Percentiles rank a stretch among this genome's conserved stretches.
Evolutionary conservation across 2,113 vertebrate species (phyloP).

Genomic region (Barnardius zonarius): DNA sequence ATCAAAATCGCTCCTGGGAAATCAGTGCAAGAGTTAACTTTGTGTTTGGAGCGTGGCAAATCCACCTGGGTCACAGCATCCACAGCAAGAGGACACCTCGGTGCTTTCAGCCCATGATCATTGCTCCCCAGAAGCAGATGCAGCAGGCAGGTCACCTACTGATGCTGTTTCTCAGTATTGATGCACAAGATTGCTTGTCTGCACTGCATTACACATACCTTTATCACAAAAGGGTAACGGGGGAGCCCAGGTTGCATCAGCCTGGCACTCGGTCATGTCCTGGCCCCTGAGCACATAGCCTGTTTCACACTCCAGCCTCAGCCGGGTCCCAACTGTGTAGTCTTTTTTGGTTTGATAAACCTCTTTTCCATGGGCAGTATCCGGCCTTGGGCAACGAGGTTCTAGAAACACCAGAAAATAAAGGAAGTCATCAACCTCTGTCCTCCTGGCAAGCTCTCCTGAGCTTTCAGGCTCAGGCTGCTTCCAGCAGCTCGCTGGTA

Average conservation of each 20-base stretch:
- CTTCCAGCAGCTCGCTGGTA: background rate
- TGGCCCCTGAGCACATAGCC: slow-evolving; percentile 21
- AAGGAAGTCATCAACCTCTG: background rate
- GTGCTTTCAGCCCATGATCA: background rate
- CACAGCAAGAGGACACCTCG: background rate
- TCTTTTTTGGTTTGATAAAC: rapidly evolving
- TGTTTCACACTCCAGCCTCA: background rate
- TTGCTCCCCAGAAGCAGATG: background rate
- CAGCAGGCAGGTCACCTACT: background rate
- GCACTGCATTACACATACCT: background rate
- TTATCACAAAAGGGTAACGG: slow-evolving; percentile 15
- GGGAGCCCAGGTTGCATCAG: slow-evolving; percentile 33
- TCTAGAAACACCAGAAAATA: background rate
- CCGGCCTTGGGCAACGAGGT: background rate
- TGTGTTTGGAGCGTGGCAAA: rapidly evolving
- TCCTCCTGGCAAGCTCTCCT: background rate
- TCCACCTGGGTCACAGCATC: background rate
- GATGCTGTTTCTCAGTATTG: rapidly evolving
- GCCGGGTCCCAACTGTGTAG: background rate
- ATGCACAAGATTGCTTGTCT: rapidly evolving
- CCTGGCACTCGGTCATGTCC: background rate
- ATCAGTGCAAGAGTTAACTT: background rate
- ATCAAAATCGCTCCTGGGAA: background rate
- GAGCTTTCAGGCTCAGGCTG: background rate
- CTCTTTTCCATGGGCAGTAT: background rate